Evolutionary conservation across 2,113 vertebrate genomes (phyloP), one percentile per base, ranked within the genome.

Genomic region (Pachyramphus minor): DNA sequence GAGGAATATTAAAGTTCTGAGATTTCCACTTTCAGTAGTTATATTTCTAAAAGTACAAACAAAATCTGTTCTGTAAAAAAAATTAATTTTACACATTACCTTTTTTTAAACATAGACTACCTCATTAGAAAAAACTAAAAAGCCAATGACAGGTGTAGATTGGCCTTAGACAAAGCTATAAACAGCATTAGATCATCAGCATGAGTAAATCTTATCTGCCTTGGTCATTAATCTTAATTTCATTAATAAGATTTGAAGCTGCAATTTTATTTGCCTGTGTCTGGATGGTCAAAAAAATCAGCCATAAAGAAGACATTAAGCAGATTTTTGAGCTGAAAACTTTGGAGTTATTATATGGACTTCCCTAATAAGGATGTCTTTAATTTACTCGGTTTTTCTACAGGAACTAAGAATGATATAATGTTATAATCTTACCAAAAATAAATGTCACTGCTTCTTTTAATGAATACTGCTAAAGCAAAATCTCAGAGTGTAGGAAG

Each of bases 171-270:
- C n/a, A 53, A 84, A 75, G 52, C 58, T 58, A 69, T 63, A 92
- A 94, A 95, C 28, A 96, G 62, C 60, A 95, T 97, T 96, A 97
- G 42, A 78, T 95, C 82, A 97, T 90, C 64, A 94, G 8, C 6
- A 84, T 66, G 39, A 96, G 80, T 85, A 96, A 95, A 94, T 87
- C 28, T 89, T 89, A 71, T 60, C 77, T 76, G 90, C 25, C 31
- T 87, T 95, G 30, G 31, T 94, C 87, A 96, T 98, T 96, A 96
- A 95, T 97, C 95, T 95, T 83, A 90, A 96, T 97, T 96, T 95
- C 74, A 93, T 92, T 97, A 97, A 97, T 97, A 66, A 77, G 39
- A 96, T 97, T 94, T 94, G 68, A 91, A 95, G 79, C 39, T 95
- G 59, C 67, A 94, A 50, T 97, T 97, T 85, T 90, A 74, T 76